Evolutionary conservation across 2,888 invertebrate species (phyloP).

Genomic region (Cephonodes hylas): DNA sequence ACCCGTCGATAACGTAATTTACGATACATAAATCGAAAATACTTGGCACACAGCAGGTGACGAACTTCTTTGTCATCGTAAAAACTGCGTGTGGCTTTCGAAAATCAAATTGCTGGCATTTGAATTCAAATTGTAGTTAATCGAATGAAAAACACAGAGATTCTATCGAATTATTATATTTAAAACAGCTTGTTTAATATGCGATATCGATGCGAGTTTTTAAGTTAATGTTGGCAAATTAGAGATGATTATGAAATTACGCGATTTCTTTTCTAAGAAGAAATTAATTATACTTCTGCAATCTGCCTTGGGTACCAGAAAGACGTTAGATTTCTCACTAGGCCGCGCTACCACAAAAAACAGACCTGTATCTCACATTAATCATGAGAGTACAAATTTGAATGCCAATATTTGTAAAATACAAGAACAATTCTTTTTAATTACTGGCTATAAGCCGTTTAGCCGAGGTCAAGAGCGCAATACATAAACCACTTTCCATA

Average conservation of each 20-base stretch:
- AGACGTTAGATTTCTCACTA: too few relatives aligned
- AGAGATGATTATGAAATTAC: background rate
- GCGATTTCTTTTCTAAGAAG: too few relatives aligned
- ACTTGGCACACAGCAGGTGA: background rate
- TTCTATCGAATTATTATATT: background rate
- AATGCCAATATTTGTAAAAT: background rate
- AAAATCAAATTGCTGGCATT: background rate
- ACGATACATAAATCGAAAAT: background rate
- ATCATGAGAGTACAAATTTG: background rate
- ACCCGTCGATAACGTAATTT: slow-evolving; percentile 15
- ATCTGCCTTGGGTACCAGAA: too few relatives aligned
- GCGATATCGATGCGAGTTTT: background rate
- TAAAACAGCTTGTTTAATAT: background rate
- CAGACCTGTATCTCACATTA: background rate
- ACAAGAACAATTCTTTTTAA: background rate
- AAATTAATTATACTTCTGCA: too few relatives aligned
- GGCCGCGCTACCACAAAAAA: too few relatives aligned
- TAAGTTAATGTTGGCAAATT: background rate
- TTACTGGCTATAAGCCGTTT: background rate
- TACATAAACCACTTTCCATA: background rate
- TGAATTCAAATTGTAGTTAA: background rate
- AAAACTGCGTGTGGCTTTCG: background rate
- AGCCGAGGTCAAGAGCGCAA: background rate
- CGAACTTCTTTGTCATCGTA: background rate
- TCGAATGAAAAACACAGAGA: background rate